Evolutionary conservation across 1,140 invertebrate species (phyloP).

Genomic region (Diabrotica virgifera): DNA sequence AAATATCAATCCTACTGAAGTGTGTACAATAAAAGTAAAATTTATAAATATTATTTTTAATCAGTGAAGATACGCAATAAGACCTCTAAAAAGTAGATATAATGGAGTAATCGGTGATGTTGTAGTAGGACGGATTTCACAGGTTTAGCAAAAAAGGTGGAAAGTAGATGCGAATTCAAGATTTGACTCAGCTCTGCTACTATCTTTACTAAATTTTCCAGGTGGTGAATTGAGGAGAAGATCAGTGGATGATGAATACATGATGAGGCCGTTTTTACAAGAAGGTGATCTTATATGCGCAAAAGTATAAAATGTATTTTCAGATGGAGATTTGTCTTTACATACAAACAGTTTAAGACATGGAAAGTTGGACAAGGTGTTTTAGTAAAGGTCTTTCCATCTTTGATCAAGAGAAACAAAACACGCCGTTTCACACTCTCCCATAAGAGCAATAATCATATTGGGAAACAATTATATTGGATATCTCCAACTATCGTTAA

Average conservation of each 20-base stretch:
- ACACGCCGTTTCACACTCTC: conserved; percentile 96
- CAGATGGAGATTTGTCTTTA: conserved; percentile 88
- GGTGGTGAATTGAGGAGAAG: conserved; percentile 91
- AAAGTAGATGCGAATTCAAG: conserved; percentile 93
- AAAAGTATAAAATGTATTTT: conserved; percentile 91
- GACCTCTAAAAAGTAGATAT: conserved; percentile 84
- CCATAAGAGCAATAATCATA: conserved; percentile 87
- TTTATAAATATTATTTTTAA: too few species aligned
- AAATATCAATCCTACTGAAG: too few species aligned
- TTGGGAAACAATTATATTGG: conserved; percentile 98
- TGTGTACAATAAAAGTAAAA: too few species aligned
- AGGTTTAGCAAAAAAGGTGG: conserved; percentile 90
- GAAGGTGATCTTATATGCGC: conserved; percentile 97
- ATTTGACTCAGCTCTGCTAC: conserved; percentile 80
- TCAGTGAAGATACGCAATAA: conserved; percentile 49
- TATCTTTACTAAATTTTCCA: conserved; percentile 95
- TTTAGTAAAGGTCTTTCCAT: conserved; percentile 87
- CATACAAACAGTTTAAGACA: conserved; percentile 97
- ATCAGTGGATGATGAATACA: conserved; percentile 94
- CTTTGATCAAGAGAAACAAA: conserved; percentile 90
- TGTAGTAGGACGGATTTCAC: conserved; percentile 88
- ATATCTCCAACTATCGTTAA: conserved; percentile 70
- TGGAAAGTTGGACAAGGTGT: conserved; percentile 91
- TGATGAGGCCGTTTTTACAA: conserved; percentile 92
- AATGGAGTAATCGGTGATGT: conserved; percentile 97